Percentiles rank a stretch among this genome's conserved stretches.
Conservation (phyloP, 2,113 vertebrate species). For the Cricetomys ansorgei region DNA sequence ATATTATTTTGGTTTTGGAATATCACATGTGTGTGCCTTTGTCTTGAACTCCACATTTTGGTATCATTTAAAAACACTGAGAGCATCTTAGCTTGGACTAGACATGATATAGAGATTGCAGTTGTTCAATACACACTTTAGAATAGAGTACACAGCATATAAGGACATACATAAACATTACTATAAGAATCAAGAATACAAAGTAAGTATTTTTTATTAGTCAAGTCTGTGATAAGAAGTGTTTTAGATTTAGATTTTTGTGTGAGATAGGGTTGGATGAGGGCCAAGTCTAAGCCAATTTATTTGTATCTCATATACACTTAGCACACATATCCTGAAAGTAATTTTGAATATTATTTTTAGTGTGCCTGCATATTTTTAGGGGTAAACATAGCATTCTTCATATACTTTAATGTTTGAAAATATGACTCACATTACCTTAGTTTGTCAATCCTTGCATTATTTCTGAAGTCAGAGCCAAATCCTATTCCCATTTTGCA, state of each 20-base stretch:
- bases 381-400: background rate
- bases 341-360: background rate
- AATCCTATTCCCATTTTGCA: background rate
- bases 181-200: background rate
- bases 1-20: background rate
- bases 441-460: background rate
- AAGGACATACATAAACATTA: background rate
- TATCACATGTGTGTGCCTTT: background rate
- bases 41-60: background rate
- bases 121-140: background rate
- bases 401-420: slow-evolving; percentile 13
- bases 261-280: background rate
- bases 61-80: slow-evolving; percentile 1
- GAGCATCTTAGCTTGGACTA: background rate
- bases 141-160: background rate
- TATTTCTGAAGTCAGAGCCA: slow-evolving; percentile 19
- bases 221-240: background rate
- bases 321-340: background rate
- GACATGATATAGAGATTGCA: background rate
- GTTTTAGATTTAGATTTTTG: background rate
- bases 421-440: slow-evolving; percentile 10
- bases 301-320: background rate
- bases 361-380: no score
- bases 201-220: background rate
- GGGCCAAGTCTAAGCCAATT: background rate